Conservation (phyloP, 2,797 vertebrate species). For the Bovichtus variegatus region DNA sequence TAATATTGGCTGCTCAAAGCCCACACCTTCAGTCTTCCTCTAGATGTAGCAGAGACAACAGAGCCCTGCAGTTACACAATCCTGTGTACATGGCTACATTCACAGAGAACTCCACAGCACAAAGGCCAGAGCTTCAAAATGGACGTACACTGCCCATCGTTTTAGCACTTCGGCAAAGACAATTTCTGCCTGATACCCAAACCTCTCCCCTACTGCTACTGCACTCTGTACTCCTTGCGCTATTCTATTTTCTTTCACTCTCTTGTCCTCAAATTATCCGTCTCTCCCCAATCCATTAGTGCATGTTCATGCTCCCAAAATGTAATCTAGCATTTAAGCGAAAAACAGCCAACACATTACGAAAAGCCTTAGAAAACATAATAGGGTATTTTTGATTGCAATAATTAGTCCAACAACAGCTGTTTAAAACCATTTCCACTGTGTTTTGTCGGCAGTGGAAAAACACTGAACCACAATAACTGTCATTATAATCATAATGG, state of each 20-base stretch:
- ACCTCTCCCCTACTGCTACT: constrained; percentile 29
- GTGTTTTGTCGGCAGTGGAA: constrained; percentile 65
- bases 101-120: constrained; percentile 57
- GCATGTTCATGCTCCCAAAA: constrained; percentile 53
- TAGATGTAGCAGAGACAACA: constrained; percentile 60
- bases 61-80: constrained; percentile 55
- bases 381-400: constrained; percentile 71
- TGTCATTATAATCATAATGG: constrained; percentile 78
- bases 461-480: constrained; percentile 76
- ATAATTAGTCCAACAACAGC: constrained; percentile 72
- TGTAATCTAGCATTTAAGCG: constrained; percentile 60
- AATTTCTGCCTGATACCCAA: constrained; percentile 39
- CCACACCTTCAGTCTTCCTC: constrained; percentile 66
- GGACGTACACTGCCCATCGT: constrained; percentile 52
- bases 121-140: constrained; percentile 68
- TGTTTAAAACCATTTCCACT: constrained; percentile 71
- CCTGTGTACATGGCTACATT: constrained; percentile 56
- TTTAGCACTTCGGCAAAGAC: constrained; percentile 64
- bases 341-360: constrained; percentile 63
- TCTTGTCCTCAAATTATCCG: constrained; percentile 26
- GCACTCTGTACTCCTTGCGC: constrained; percentile 8
- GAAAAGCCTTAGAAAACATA: constrained; percentile 67
- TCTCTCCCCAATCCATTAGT: constrained; percentile 56
- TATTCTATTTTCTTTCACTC: constrained; percentile 32
- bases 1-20: constrained; percentile 66